These are phyloP conservation scores for Agrochola lychnidis DNA, from an alignment of 2,888 invertebrate species.

Conservation along the genomic window DNA sequence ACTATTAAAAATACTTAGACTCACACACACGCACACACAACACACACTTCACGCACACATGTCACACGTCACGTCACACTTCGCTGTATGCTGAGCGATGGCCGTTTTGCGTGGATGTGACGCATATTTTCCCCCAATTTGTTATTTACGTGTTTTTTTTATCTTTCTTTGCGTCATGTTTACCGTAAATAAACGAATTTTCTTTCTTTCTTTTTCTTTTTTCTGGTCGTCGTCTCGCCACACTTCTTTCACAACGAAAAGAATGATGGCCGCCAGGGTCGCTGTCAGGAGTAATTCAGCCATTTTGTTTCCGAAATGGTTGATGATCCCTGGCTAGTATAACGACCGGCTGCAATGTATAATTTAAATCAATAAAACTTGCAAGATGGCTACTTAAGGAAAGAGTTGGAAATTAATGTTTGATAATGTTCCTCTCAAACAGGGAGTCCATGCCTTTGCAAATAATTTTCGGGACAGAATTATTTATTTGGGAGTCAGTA, in stretches of 20 bases:
- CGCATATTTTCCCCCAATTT: too few relatives aligned
- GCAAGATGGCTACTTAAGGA: constrained; percentile 66
- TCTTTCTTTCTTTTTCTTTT: too few relatives aligned
- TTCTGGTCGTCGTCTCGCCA: background rate
- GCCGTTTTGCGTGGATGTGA: too few relatives aligned
- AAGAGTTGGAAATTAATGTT: constrained; percentile 71
- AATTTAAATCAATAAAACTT: constrained; percentile 78
- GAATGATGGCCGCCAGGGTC: background rate
- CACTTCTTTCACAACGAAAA: background rate
- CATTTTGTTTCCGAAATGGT: constrained; percentile 22
- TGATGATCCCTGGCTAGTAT: constrained; percentile 32
- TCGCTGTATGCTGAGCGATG: too few relatives aligned
- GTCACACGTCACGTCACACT: too few relatives aligned
- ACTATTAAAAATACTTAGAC: background rate
- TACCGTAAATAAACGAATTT: too few relatives aligned
- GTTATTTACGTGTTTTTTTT: too few relatives aligned
- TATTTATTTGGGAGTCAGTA: background rate
- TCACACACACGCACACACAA: too few relatives aligned
- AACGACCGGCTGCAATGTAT: constrained; percentile 61
- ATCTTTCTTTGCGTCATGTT: too few relatives aligned
- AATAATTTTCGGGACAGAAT: background rate
- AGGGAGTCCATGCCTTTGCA: constrained; percentile 17
- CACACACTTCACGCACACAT: too few relatives aligned
- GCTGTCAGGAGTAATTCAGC: background rate
- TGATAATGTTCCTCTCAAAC: constrained; percentile 48